phyloP scores from a whole-genome alignment of 2,113 vertebrate species.

The Setophaga kirtlandii region DNA sequence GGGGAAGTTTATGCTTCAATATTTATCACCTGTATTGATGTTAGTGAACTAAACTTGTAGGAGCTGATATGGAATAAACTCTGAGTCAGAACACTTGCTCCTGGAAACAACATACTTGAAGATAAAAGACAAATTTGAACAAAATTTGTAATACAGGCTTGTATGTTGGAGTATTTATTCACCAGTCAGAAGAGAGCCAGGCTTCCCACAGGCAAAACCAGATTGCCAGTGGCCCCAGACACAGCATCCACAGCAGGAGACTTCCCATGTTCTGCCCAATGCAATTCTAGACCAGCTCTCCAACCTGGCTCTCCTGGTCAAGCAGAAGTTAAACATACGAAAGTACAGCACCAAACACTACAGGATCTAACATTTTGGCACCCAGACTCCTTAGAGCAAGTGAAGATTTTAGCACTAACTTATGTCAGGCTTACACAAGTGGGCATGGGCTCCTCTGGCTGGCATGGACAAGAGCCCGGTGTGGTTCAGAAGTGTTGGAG shows the following conservation, averaged over 20 bases:
- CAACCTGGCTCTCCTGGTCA: neutral
- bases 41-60: neutral
- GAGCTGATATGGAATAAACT: neutral
- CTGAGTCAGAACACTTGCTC: neutral
- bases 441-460: neutral
- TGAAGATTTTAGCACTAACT: neutral
- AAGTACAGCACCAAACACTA: neutral
- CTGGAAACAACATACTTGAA: neutral
- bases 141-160: neutral
- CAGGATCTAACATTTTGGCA: neutral
- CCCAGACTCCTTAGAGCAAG: neutral
- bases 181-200: neutral
- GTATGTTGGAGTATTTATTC: neutral
- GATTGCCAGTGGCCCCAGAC: neutral
- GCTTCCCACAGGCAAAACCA: neutral
- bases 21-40: neutral
- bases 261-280: rapidly evolving
- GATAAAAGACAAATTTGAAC: neutral
- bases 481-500: neutral
- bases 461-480: neutral
- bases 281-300: neutral
- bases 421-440: neutral
- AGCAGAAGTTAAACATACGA: neutral
- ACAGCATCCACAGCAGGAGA: neutral
- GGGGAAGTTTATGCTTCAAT: neutral